phyloP scores from a whole-genome alignment of 2,797 vertebrate genomes.

The Tolypeutes matacus region DNA sequence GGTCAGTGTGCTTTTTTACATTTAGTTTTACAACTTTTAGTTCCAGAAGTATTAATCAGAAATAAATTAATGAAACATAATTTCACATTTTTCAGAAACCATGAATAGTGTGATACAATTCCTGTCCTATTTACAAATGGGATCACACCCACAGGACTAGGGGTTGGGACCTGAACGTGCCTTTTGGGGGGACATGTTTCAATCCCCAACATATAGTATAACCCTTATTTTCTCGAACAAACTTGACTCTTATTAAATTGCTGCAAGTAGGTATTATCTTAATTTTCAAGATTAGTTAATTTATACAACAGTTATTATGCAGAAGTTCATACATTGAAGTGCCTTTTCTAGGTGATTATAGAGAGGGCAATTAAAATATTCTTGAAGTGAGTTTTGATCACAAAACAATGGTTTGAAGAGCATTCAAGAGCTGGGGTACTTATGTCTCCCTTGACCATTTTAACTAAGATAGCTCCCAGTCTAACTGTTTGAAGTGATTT shows the following conservation, averaged over 20 bases:
- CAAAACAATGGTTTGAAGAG: background rate
- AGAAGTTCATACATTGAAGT: background rate
- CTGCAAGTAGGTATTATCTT: background rate
- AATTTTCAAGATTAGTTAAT: background rate
- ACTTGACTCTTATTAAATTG: background rate
- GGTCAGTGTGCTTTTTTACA: background rate
- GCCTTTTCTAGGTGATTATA: background rate
- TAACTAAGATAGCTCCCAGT: background rate
- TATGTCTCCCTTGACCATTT: background rate
- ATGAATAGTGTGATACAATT: background rate
- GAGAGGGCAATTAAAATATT: background rate
- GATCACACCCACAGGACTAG: too few relatives aligned
- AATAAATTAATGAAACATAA: background rate
- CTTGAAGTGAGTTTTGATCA: background rate
- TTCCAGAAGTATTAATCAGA: background rate
- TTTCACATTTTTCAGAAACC: background rate
- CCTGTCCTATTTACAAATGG: background rate
- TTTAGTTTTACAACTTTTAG: background rate
- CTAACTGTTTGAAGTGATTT: conserved; percentile 32
- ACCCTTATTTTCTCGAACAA: background rate
- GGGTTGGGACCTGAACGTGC: too few relatives aligned
- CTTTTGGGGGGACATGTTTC: too few relatives aligned
- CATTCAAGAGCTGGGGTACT: background rate
- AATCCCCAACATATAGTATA: too few relatives aligned
- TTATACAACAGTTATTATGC: background rate